Evolutionary conservation across 2,888 invertebrate genomes (phyloP).

Genomic region (Limenitis camilla): DNA sequence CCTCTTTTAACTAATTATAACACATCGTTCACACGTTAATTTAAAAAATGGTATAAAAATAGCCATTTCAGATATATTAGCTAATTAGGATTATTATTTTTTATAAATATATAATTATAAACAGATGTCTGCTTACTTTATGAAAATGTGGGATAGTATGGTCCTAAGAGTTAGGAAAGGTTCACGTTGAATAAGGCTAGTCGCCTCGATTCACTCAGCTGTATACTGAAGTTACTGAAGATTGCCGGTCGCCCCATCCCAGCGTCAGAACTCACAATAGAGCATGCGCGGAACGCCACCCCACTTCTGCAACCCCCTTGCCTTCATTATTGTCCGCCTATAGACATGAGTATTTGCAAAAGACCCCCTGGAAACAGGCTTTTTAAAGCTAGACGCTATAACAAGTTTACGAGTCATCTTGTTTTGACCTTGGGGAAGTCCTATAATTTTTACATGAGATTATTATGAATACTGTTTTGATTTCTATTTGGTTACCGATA

Average conservation of each 20-base stretch:
- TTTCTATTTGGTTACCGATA: too few relatives aligned
- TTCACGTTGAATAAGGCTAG: constrained; percentile 23
- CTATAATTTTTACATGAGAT: too few relatives aligned
- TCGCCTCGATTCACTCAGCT: constrained; percentile 44
- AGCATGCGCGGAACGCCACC: constrained; percentile 63
- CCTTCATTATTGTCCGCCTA: constrained; percentile 36
- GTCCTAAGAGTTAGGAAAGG: constrained; percentile 44
- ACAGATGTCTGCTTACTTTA: constrained; percentile 50
- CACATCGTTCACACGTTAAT: constrained; percentile 9
- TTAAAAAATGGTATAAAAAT: background rate
- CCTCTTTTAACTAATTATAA: constrained; percentile 8
- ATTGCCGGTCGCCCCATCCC: constrained; percentile 47
- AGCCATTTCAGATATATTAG: background rate
- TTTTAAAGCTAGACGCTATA: constrained; percentile 23
- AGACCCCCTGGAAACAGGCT: constrained; percentile 33
- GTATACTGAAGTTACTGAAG: constrained; percentile 58
- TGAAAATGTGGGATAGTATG: constrained; percentile 58
- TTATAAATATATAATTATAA: background rate
- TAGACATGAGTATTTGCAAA: constrained; percentile 32
- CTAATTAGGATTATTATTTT: background rate
- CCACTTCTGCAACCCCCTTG: constrained; percentile 49
- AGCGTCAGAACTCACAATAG: constrained; percentile 50
- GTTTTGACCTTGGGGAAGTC: constrained; percentile 14
- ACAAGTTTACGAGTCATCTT: constrained; percentile 19
- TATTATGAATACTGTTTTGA: too few relatives aligned